Percentiles rank a stretch among this genome's conserved stretches.
Evolutionary conservation across 2,797 vertebrate species (phyloP).

Genomic region (Sebastes steindachneri): DNA sequence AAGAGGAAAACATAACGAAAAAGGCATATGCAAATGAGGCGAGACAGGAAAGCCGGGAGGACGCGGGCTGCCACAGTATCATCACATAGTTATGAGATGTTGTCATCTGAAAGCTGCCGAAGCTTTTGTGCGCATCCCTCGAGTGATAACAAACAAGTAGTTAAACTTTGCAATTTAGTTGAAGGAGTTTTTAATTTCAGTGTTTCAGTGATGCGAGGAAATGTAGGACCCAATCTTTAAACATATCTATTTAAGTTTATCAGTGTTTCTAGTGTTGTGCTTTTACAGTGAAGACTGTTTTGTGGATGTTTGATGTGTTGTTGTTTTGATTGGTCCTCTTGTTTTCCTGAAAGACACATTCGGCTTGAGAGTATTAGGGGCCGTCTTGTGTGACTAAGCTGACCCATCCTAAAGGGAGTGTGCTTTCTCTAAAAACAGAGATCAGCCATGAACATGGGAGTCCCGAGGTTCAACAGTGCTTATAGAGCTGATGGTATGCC

Average conservation of each 20-base stretch:
- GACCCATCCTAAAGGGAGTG: neutral
- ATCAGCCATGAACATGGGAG: no score
- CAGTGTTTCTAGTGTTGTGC: no score
- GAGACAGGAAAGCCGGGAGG: constrained; percentile 25
- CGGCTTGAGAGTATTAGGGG: neutral
- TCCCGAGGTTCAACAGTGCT: no score
- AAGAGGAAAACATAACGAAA: constrained; percentile 46
- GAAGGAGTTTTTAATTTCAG: neutral
- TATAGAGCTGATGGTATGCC: no score
- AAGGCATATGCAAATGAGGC: constrained; percentile 54
- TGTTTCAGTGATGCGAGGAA: neutral
- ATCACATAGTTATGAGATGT: constrained; percentile 13
- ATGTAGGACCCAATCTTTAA: neutral
- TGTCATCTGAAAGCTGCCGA: constrained; percentile 5
- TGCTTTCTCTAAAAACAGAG: no score
- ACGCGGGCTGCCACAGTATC: neutral
- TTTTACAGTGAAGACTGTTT: neutral
- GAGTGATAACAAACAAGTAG: neutral
- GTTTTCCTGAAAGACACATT: neutral
- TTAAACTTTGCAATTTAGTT: constrained; percentile 1
- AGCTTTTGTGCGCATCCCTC: neutral
- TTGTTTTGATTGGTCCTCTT: neutral
- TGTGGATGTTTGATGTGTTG: neutral
- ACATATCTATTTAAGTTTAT: no score
- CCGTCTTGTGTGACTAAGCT: neutral